A percentile compares a stretch with the other conserved stretches of the same genome.
Evolutionary conservation across 2,797 vertebrate species (phyloP).

Genomic region (Sebastes jordani): DNA sequence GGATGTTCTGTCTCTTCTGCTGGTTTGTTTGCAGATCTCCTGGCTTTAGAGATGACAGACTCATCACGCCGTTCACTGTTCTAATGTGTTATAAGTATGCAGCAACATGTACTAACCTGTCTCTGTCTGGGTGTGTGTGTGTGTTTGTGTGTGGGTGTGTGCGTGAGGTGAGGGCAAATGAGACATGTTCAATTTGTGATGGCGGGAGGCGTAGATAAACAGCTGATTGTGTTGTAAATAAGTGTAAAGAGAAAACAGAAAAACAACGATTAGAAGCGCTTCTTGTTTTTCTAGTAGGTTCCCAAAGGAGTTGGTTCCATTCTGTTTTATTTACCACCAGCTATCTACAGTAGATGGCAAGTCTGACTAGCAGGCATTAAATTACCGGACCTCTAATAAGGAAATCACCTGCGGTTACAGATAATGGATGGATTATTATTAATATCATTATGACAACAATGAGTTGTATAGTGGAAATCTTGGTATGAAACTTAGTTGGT

Average conservation of each 20-base stretch:
- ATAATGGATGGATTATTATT: too few species aligned
- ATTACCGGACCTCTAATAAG: background rate
- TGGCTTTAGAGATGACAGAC: conserved; percentile 57
- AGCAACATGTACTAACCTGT: conserved; percentile 55
- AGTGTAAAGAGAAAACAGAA: conserved; percentile 26
- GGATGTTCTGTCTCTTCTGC: conserved; percentile 5
- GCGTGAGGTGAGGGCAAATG: conserved; percentile 3
- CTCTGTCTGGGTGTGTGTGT: background rate
- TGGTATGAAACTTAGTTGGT: too few species aligned
- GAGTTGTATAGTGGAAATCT: too few species aligned
- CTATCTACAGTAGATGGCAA: background rate
- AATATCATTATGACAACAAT: too few species aligned
- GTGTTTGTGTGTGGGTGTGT: background rate
- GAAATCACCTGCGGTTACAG: background rate
- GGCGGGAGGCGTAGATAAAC: conserved; percentile 14
- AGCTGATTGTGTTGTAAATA: conserved; percentile 45
- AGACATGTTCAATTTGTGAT: conserved; percentile 17
- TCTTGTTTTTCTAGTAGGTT: conserved; percentile 7
- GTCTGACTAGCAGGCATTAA: background rate
- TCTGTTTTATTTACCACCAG: conserved; percentile 2
- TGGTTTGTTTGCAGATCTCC: conserved; percentile 35
- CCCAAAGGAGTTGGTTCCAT: background rate
- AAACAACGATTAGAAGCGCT: background rate
- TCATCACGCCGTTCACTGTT: conserved; percentile 44
- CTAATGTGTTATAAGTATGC: conserved; percentile 78